Base-by-base conservation (phyloP, 2,888 invertebrate genomes). In the Ormyrus nitidulus region DNA sequence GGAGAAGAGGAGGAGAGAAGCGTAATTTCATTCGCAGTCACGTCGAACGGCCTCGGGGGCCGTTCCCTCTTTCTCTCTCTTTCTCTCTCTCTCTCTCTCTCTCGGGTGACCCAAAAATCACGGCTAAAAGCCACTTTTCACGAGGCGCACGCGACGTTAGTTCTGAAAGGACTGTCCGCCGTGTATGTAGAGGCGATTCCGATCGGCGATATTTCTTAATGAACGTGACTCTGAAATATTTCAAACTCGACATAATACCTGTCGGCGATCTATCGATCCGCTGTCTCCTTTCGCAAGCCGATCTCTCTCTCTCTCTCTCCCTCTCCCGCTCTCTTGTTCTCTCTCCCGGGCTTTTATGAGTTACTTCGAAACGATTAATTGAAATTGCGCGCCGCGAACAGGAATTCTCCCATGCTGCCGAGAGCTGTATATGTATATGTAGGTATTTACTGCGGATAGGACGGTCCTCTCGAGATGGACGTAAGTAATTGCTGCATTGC, bases 301-400 rank as follows among this genome's bases (percentile, higher is more conserved):
- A 9, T 9, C 44, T 56, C 62, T 34, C n/a, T 44, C 70, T 65
- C 9, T 65, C 56, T 19, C 19, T 13, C 64, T 65, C 51, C 65
- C 64, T 77, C 65, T 61, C 46, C 51, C 48, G 11, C 48, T 6
- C 10, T 11, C 11, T 8, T 10, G 8, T 44, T 34, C n/a, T 34
- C 69, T 44, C 9, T 19, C 34, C 13, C 4, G 34, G 6, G 48
- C 61, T 69, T 64, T 73, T 73, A 76, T 44, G 76, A 77, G 68
- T 80, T 82, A 84, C 74, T 82, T 77, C 79, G 83, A 81, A 81
- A 80, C 82, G 81, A 83, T 83, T 83, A 83, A 84, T 83, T 84
- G 82, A 83, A 83, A 84, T 84, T 80, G 80, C 82, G 74, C 81
- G 11, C 64, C 11, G 51, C 11, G 49, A 71, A 19, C 59, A 13